phyloP scores from a whole-genome alignment of 2,797 vertebrate species.

The Bufotes viridis region DNA sequence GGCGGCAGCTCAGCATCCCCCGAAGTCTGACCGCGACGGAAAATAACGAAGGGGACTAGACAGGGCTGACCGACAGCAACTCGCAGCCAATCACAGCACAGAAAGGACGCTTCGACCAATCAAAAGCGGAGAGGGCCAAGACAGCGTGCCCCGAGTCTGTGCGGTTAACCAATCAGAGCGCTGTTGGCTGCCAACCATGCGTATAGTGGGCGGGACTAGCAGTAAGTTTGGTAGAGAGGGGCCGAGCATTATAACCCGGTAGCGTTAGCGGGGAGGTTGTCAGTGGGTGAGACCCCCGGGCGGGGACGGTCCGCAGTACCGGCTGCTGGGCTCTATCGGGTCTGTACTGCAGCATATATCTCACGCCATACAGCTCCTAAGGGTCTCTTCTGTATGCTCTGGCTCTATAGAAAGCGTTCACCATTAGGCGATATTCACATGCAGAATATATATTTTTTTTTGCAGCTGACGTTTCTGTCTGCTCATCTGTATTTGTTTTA shows the following conservation, averaged over 20 bases:
- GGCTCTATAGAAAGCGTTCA: no score
- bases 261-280: constrained; percentile 28
- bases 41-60: constrained; percentile 55
- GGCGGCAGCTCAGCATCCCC: constrained; percentile 29
- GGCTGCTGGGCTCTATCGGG: no score
- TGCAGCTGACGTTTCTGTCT: no score
- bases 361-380: no score
- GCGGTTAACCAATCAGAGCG: constrained; percentile 8
- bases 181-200: constrained; percentile 58
- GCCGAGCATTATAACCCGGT: constrained; percentile 48
- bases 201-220: constrained; percentile 7
- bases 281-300: not conserved
- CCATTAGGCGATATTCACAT: no score
- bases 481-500: no score
- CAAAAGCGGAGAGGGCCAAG: not conserved
- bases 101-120: not conserved
- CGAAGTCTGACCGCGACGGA: constrained; percentile 46
- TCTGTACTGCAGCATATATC: no score
- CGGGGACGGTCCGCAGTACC: no score
- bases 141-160: constrained; percentile 53
- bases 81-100: constrained; percentile 20
- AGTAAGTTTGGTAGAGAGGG: constrained; percentile 43
- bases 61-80: constrained; percentile 3
- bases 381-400: no score
- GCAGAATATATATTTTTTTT: no score